Base-by-base conservation (phyloP, 2,888 invertebrate genomes). In the Xiphydria camelus region DNA sequence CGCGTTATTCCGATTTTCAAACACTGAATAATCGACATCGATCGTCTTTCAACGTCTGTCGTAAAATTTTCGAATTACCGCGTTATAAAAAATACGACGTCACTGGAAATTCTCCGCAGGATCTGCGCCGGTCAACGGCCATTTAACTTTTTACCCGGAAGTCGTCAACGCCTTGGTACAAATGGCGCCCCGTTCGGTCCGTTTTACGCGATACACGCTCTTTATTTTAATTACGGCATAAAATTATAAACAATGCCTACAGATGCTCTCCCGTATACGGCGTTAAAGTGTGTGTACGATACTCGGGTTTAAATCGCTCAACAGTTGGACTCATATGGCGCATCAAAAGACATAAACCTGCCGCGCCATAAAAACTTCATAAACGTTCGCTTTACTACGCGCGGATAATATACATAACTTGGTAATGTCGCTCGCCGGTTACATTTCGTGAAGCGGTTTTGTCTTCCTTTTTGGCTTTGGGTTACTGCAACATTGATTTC, bases 151-250 rank as follows among this genome's bases (percentile, higher is more conserved):
- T 46, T 31, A 19, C 45, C 26, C 48, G 53, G 54, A 56, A 53
- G 53, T 54, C 45, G 45, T 45, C 36, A 41, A 48, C 20, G 36
- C 36, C 44, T 41, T 43, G n/a, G n/a, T 41, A 49, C 49, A 49
- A 55, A 55, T 54, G 44, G 41, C 32, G 23, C 25, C 21, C 32
- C 32, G 37, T 21, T n/a, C 6, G 31, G 35, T 32, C 14, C 36
- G 35, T 50, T 45, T 41, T 45, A 43, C 37, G 47, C 51, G 52
- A 57, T 53, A 56, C 55, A 53, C 49, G 58, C 61, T 64, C 57
- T 65, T 69, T 62, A 61, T 57, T 68, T 67, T 67, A 64, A 66
- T 67, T 62, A 62, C 56, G 57, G 57, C 62, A 59, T 65, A 62
- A 64, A 67, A 66, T 51, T 53, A 64, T 66, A 61, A 66, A 67